phyloP scores from a whole-genome alignment of 2,888 invertebrate species.

The Pollenia griseotomentosa region DNA sequence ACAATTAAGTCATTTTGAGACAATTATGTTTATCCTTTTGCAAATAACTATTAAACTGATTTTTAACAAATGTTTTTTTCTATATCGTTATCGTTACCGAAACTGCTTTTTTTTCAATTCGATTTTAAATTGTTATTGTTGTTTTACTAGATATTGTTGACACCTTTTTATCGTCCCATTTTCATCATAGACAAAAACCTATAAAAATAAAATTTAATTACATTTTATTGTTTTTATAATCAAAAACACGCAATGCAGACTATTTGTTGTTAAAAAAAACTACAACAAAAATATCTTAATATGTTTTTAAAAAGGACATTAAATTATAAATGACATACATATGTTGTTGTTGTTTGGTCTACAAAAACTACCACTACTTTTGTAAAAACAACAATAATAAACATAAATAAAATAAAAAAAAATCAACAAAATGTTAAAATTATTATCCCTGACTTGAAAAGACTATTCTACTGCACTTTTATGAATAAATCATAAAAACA shows the following conservation, averaged over 20 bases:
- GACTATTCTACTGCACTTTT: conserved; percentile 40
- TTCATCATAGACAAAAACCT: not conserved
- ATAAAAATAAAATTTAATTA: conserved; percentile 54
- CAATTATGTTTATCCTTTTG: no score
- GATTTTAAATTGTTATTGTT: not conserved
- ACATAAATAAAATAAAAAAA: not conserved
- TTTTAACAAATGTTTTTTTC: no score
- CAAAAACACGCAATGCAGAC: conserved; percentile 66
- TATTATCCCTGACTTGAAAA: conserved; percentile 67
- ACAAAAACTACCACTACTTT: conserved; percentile 23
- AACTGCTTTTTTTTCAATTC: no score
- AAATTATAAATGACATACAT: conserved; percentile 34
- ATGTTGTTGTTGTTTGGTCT: conserved; percentile 16
- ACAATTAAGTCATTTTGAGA: no score
- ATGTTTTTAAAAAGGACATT: conserved; percentile 43
- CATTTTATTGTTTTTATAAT: conserved; percentile 23
- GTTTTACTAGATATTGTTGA: not conserved
- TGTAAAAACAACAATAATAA: conserved; percentile 2
- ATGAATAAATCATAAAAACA: conserved; percentile 65
- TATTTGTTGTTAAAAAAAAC: conserved; percentile 6
- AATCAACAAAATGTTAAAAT: conserved; percentile 45
- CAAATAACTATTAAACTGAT: no score
- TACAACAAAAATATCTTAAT: conserved; percentile 20
- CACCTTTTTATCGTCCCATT: not conserved
- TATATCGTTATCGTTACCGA: no score